Conservation (phyloP, 2,113 vertebrate species). For the Zingel zingel region DNA sequence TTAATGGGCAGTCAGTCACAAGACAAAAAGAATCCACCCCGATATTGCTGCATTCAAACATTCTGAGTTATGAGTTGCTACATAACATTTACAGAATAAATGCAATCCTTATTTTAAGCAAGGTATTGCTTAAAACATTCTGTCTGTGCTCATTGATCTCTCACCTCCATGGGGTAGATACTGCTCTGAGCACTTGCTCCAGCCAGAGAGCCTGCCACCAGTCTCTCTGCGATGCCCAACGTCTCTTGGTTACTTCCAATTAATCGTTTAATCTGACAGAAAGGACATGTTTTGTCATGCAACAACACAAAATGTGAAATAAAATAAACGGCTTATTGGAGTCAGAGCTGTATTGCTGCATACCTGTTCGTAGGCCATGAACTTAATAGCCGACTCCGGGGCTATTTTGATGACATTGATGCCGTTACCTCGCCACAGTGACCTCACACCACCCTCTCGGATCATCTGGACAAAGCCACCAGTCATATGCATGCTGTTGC, state of each 20-base stretch:
- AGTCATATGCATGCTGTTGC: conserved; percentile 92
- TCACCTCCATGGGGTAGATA: conserved; percentile 98
- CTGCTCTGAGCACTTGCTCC: conserved; percentile 96
- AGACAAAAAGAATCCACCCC: conserved; percentile 2
- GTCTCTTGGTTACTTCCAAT: conserved; percentile 94
- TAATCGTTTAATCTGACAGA: conserved; percentile 90
- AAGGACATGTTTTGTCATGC: neutral
- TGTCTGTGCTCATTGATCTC: neutral
- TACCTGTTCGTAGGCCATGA: conserved; percentile 99
- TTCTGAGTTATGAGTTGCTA: conserved; percentile 1
- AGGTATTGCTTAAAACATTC: neutral
- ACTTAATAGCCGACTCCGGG: conserved; percentile 96
- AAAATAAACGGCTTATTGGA: neutral
- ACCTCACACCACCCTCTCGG: conserved; percentile 90
- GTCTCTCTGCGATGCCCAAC: conserved; percentile 90
- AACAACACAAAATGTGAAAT: neutral
- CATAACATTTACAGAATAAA: neutral
- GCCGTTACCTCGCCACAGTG: conserved; percentile 95
- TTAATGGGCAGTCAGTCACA: conserved; percentile 43
- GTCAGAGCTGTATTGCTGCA: neutral
- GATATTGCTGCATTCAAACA: conserved; percentile 20
- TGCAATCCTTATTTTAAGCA: neutral
- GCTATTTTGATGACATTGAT: conserved; percentile 98
- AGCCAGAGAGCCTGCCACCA: conserved; percentile 93
- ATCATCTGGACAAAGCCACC: conserved; percentile 95